Evolutionary conservation across 2,113 vertebrate genomes (phyloP).

Genomic region (Platichthys stellatus): DNA sequence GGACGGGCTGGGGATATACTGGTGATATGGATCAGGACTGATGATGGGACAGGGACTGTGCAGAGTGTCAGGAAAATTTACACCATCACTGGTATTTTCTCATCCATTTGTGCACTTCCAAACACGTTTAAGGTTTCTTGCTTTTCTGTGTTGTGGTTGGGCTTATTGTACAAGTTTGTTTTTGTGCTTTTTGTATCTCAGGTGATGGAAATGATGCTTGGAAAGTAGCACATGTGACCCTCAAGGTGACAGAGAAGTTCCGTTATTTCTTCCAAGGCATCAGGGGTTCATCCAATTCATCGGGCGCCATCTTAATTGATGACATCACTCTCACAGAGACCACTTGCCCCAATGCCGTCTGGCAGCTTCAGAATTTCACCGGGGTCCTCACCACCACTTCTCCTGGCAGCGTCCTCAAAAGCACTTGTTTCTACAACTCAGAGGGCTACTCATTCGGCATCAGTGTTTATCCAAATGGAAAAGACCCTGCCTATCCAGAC

Average conservation of each 20-base stretch:
- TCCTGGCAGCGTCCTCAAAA: slow-evolving; percentile 53
- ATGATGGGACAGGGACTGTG: slow-evolving; percentile 85
- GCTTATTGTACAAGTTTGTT: background rate
- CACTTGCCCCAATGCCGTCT: slow-evolving; percentile 85
- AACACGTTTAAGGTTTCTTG: background rate
- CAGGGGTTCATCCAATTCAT: slow-evolving; percentile 70
- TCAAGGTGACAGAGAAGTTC: slow-evolving; percentile 86
- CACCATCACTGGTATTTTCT: slow-evolving; percentile 83
- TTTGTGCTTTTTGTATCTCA: slow-evolving; percentile 54
- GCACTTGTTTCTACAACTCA: slow-evolving; percentile 84
- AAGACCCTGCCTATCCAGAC: background rate
- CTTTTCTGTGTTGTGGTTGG: background rate
- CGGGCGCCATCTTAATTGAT: slow-evolving; percentile 87
- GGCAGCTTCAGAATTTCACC: slow-evolving; percentile 86
- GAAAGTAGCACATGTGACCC: slow-evolving; percentile 88
- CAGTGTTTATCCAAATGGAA: slow-evolving; percentile 79
- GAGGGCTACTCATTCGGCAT: slow-evolving; percentile 90
- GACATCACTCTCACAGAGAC: slow-evolving; percentile 88
- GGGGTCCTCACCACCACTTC: slow-evolving; percentile 55
- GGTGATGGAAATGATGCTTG: slow-evolving; percentile 82
- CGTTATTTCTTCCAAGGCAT: slow-evolving; percentile 91
- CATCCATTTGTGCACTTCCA: background rate
- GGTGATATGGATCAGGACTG: slow-evolving; percentile 86
- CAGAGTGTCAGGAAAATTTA: slow-evolving; percentile 83
- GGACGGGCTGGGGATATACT: slow-evolving; percentile 84